Base-by-base conservation (phyloP, 2,888 invertebrate genomes). In the Cryptocephalus primarius region DNA sequence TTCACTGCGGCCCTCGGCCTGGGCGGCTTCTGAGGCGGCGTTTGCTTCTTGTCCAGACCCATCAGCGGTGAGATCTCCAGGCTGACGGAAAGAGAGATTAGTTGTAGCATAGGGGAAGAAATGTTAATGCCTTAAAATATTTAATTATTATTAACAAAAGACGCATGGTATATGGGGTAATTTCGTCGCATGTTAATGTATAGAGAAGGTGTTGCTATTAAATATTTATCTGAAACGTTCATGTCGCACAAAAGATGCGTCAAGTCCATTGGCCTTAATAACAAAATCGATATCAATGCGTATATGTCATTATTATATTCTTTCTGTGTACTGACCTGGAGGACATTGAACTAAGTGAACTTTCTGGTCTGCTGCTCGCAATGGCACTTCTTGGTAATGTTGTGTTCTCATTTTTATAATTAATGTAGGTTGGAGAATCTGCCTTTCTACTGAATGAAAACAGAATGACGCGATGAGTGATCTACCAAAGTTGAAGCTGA, bases 51-150 rank as follows among this genome's bases (percentile, higher is more conserved):
- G 38, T 59, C 60, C 4, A 65, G 33, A 8, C 53, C 56, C 68
- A 70, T 68, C 45, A 70, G 48, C 1, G 69, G 69, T 4, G 68
- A 68, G 34, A 69, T 68, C 52, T 69, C 67, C 47, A 70, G 54
- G 49, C 68, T 68, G 33, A 64, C 63, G 31, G 63, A 62, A 52
- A 6, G 6, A 22, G 22, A 6, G 67, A 66, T 43, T 22, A 22
- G 22, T 22, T 22, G 22, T 22, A 22, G 2, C 22, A 40, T 9
- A 2, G 22, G 22, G 22, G 22, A 22, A 6, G 22, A 22, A 22
- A 22, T 22, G 3, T 22, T 22, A 6, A 22, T 22, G 22, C 22
- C 22, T 22, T 6, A 22, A 22, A 22, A 6, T 22, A 4, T 4
- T 22, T 22, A 4, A 2, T 22, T 2, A 22, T 22, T 4, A 22